Evolutionary conservation across 2,888 invertebrate species (phyloP).

Genomic region (Oxytorus armatus): DNA sequence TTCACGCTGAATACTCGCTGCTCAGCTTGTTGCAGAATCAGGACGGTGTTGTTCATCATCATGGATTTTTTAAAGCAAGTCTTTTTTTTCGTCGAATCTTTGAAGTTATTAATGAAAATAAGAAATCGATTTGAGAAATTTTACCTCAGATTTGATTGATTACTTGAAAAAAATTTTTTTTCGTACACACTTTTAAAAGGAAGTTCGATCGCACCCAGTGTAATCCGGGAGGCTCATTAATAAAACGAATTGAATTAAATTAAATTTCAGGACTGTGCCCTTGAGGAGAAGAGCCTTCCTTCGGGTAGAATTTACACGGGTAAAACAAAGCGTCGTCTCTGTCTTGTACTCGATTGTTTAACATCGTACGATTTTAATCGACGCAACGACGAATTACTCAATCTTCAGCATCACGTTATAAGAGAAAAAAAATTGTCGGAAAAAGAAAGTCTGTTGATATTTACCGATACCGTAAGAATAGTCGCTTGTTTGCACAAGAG

Average conservation of each 20-base stretch:
- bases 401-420: constrained; percentile 91
- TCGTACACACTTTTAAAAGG: not conserved
- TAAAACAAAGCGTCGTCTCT: constrained; percentile 87
- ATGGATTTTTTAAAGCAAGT: constrained; percentile 90
- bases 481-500: constrained; percentile 91
- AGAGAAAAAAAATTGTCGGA: constrained; percentile 91
- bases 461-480: constrained; percentile 90
- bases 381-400: constrained; percentile 87
- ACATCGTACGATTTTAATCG: constrained; percentile 88
- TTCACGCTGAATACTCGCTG: constrained; percentile 91
- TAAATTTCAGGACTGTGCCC: constrained; percentile 89
- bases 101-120: not conserved
- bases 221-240: too few species aligned
- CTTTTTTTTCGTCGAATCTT: not conserved
- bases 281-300: constrained; percentile 87
- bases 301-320: constrained; percentile 86
- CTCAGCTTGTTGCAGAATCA: constrained; percentile 89
- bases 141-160: too few species aligned
- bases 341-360: constrained; percentile 90
- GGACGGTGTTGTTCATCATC: constrained; percentile 91
- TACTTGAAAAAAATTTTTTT: too few species aligned
- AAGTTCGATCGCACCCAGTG: too few species aligned
- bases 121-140: too few species aligned
- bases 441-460: constrained; percentile 90
- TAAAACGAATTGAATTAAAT: too few species aligned